Evolutionary conservation across 2,113 vertebrate genomes (phyloP).

Genomic region (Leptobrachium leishanense): DNA sequence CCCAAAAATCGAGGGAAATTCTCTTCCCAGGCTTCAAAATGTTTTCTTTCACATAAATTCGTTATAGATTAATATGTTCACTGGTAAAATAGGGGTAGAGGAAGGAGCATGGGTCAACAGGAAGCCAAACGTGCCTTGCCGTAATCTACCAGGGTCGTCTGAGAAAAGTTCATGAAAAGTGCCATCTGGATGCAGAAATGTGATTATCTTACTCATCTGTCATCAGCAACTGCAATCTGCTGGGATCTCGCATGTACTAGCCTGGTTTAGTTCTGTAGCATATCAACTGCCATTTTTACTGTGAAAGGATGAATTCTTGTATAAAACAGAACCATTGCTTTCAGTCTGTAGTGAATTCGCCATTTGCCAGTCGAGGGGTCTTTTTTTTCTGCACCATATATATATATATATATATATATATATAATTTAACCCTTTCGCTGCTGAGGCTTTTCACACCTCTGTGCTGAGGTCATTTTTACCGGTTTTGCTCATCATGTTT

Average conservation of each 20-base stretch:
- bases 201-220: constrained; percentile 21
- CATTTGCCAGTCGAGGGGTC: too few relatives aligned
- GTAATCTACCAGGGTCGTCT: constrained; percentile 52
- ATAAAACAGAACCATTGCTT: too few relatives aligned
- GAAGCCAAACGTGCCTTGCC: constrained; percentile 56
- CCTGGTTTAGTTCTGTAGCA: not conserved
- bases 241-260: not conserved
- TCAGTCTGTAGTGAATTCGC: too few relatives aligned
- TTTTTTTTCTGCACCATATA: too few relatives aligned
- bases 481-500: too few relatives aligned
- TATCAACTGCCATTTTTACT: not conserved
- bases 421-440: too few relatives aligned
- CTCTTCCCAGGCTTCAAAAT: not conserved
- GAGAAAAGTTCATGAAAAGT: constrained; percentile 18
- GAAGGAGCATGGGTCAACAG: constrained; percentile 42
- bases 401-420: too few relatives aligned
- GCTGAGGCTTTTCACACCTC: too few relatives aligned
- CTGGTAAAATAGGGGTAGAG: constrained; percentile 46
- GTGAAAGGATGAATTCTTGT: too few relatives aligned
- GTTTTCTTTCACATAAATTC: constrained; percentile 51
- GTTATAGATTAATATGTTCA: constrained; percentile 46
- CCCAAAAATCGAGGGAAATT: not conserved
- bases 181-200: constrained; percentile 45
- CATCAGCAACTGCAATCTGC: not conserved
- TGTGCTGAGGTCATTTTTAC: too few relatives aligned